A percentile compares a stretch with the other conserved stretches of the same genome.
These are phyloP conservation scores for Micromesistius poutassou DNA, from an alignment of 2,797 vertebrate species.

Conservation along the genomic window DNA sequence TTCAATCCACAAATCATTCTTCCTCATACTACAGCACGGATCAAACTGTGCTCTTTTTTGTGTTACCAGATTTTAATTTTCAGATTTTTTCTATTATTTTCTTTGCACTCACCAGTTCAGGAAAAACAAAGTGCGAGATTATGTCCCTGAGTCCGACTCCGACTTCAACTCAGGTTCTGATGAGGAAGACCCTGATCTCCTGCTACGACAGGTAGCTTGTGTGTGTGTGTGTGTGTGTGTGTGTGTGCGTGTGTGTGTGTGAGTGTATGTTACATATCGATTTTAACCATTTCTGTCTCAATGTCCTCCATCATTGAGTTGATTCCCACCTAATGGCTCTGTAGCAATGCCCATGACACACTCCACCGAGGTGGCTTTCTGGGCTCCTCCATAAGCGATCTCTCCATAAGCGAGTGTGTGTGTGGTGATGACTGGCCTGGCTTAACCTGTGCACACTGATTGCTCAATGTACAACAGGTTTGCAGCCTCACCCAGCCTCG, in stretches of 20 bases:
- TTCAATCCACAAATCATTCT: neutral
- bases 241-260: neutral
- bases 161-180: conserved; percentile 44
- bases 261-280: neutral
- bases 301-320: neutral
- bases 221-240: neutral
- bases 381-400: too few relatives aligned
- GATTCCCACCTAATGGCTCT: neutral
- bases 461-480: too few relatives aligned
- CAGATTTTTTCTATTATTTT: neutral
- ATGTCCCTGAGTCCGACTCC: conserved; percentile 51
- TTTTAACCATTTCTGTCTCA: neutral
- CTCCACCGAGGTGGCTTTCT: too few relatives aligned
- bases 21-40: neutral
- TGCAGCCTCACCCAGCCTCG: too few relatives aligned
- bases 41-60: neutral
- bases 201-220: conserved; percentile 61
- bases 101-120: conserved; percentile 53
- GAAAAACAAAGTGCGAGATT: conserved; percentile 64
- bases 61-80: neutral
- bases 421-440: too few relatives aligned
- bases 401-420: too few relatives aligned
- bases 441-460: too few relatives aligned
- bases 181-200: conserved; percentile 54
- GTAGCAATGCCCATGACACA: too few relatives aligned